Conservation (phyloP, 2,797 vertebrate species). For the Parambassis ranga region DNA sequence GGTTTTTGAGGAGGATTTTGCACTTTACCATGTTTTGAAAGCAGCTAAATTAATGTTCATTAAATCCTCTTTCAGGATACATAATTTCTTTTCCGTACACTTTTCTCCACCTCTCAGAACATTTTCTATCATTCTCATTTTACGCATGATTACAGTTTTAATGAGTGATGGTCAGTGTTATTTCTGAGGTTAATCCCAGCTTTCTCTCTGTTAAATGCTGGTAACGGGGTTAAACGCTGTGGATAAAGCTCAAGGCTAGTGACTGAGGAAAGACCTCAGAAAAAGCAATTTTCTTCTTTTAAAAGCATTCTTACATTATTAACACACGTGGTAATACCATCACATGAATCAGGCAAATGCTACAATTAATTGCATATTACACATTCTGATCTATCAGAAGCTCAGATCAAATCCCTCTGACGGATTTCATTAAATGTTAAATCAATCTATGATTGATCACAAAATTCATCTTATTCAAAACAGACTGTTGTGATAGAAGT, state of each 20-base stretch:
- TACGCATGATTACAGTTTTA: slow-evolving; percentile 96
- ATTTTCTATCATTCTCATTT: slow-evolving; percentile 96
- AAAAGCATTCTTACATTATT: slow-evolving; percentile 63
- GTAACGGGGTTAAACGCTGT: slow-evolving; percentile 85
- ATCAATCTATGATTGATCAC: slow-evolving; percentile 59
- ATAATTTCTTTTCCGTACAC: slow-evolving; percentile 88
- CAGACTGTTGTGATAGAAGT: slow-evolving; percentile 44
- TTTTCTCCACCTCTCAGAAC: slow-evolving; percentile 88
- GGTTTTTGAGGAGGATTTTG: slow-evolving; percentile 85
- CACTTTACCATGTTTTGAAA: slow-evolving; percentile 78
- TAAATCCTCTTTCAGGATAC: slow-evolving; percentile 86
- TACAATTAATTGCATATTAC: slow-evolving; percentile 63
- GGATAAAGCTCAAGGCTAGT: slow-evolving; percentile 86
- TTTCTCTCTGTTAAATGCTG: slow-evolving; percentile 77
- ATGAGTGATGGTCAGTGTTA: slow-evolving; percentile 91
- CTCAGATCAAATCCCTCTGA: slow-evolving; percentile 29
- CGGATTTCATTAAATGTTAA: slow-evolving; percentile 64
- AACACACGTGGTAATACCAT: slow-evolving; percentile 59
- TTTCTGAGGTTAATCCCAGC: slow-evolving; percentile 86
- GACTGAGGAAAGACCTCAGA: slow-evolving; percentile 74
- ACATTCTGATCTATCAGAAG: slow-evolving; percentile 53
- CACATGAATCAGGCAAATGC: slow-evolving; percentile 41
- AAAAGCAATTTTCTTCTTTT: slow-evolving; percentile 80
- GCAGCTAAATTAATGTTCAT: slow-evolving; percentile 93
- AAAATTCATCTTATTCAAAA: slow-evolving; percentile 47